phyloP scores from a whole-genome alignment of 2,888 invertebrate species.

The Toxonevra muliebris region DNA sequence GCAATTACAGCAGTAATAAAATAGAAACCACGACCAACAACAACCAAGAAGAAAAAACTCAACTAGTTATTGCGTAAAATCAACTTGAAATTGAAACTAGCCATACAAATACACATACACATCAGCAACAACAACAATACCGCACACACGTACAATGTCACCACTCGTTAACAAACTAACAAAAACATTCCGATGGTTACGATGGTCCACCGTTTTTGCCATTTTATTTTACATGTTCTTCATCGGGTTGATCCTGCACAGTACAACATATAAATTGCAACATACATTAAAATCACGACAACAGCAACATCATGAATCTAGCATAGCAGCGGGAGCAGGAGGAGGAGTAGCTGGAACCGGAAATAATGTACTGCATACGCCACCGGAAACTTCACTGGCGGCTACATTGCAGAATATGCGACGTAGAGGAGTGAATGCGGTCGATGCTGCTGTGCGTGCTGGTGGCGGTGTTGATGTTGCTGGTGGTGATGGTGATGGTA shows the following conservation, averaged over 20 bases:
- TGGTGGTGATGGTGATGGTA: constrained; percentile 14
- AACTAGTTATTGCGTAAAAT: constrained; percentile 4
- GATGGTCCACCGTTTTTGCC: constrained; percentile 69
- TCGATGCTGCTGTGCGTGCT: constrained; percentile 23
- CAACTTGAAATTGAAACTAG: neutral
- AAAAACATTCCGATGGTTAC: constrained; percentile 59
- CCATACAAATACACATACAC: too few relatives aligned
- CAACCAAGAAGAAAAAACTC: neutral
- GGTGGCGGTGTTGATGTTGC: constrained; percentile 7
- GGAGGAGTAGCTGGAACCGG: constrained; percentile 32
- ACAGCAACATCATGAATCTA: constrained; percentile 17
- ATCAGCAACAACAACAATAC: constrained; percentile 10
- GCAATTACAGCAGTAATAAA: constrained; percentile 3
- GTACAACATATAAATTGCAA: constrained; percentile 63
- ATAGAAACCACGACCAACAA: neutral
- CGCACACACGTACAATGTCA: constrained; percentile 32
- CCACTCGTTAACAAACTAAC: constrained; percentile 59
- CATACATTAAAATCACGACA: constrained; percentile 40
- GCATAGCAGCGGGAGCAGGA: constrained; percentile 36
- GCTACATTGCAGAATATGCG: constrained; percentile 20
- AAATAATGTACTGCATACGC: constrained; percentile 45
- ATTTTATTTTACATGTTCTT: constrained; percentile 68
- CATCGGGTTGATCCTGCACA: constrained; percentile 67
- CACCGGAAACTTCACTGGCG: constrained; percentile 38
- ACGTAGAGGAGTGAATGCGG: constrained; percentile 14